Conservation (phyloP, 2,888 invertebrate species). For the Acronicta leporina region DNA sequence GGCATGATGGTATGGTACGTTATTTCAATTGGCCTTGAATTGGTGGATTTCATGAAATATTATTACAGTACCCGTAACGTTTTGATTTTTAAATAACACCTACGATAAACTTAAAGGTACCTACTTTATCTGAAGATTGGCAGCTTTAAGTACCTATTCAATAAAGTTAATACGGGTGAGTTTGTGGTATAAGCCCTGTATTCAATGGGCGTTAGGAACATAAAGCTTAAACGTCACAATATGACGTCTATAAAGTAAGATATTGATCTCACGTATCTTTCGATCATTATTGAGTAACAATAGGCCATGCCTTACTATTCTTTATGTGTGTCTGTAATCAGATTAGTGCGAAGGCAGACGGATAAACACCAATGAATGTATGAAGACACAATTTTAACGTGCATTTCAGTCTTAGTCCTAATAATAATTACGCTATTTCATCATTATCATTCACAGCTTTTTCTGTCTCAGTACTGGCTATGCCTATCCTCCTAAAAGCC, state of each 20-base stretch:
- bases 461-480: no score
- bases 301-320: slow-evolving; percentile 71
- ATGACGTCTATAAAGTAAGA: slow-evolving; percentile 71
- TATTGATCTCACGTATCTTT: slow-evolving; percentile 77
- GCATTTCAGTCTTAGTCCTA: slow-evolving; percentile 38
- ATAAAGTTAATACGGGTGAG: not conserved
- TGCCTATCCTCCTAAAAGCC: no score
- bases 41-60: no score
- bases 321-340: slow-evolving; percentile 66
- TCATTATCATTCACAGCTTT: no score
- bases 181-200: slow-evolving; percentile 18
- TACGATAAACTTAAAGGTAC: no score
- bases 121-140: no score
- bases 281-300: slow-evolving; percentile 78
- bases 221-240: slow-evolving; percentile 71
- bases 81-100: no score
- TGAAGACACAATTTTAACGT: slow-evolving; percentile 30
- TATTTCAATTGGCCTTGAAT: no score
- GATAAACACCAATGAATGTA: slow-evolving; percentile 30
- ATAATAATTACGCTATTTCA: not conserved
- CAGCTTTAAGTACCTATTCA: no score
- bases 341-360: slow-evolving; percentile 63
- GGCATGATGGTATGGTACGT: no score
- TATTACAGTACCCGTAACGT: no score
- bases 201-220: slow-evolving; percentile 40